phyloP scores from a whole-genome alignment of 1,140 invertebrate species.

The Apolygus lucorum region DNA sequence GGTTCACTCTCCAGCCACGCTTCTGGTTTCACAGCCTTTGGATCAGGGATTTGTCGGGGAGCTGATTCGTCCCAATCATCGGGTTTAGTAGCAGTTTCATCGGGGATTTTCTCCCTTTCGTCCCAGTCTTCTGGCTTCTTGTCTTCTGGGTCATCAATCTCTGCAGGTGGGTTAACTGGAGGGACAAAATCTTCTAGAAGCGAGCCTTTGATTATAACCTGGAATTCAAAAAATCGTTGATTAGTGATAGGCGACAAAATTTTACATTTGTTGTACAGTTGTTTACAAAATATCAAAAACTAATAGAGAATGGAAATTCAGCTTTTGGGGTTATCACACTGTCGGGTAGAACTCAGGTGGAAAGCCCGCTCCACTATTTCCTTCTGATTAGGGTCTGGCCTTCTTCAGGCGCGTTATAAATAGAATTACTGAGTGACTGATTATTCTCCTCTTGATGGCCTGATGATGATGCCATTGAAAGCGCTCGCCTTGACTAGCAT shows the following conservation, averaged over 20 bases:
- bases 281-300: neutral
- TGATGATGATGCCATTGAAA: too few species aligned
- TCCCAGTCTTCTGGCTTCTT: constrained; percentile 91
- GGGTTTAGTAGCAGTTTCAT: constrained; percentile 77
- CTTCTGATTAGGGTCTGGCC: too few species aligned
- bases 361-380: too few species aligned
- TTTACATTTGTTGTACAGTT: too few species aligned
- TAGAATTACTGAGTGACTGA: too few species aligned
- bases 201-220: constrained; percentile 56
- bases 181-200: constrained; percentile 85
- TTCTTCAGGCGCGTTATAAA: too few species aligned
- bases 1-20: constrained; percentile 94
- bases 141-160: constrained; percentile 92
- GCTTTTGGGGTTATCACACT: neutral
- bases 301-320: too few species aligned
- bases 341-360: too few species aligned
- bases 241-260: neutral
- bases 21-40: constrained; percentile 75
- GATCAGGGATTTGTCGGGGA: constrained; percentile 80
- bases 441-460: too few species aligned
- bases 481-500: too few species aligned
- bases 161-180: constrained; percentile 86
- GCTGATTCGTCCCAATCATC: constrained; percentile 94
- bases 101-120: constrained; percentile 90
- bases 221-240: neutral